Conservation (phyloP, 1,140 invertebrate species). For the Gyrodactylus bullatarudis region DNA sequence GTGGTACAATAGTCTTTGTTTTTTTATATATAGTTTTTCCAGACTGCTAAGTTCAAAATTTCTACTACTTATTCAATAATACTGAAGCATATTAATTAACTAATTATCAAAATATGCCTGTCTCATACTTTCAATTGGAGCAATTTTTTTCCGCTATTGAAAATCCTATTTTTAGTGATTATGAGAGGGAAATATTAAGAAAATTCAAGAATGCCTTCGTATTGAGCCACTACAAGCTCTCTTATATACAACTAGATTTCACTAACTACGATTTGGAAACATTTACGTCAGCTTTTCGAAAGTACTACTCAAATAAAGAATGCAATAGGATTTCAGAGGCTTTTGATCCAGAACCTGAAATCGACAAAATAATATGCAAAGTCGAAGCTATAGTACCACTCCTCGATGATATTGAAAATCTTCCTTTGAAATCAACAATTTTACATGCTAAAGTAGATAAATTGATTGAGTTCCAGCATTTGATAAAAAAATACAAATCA, state of each 20-base stretch:
- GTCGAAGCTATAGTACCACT: too few species aligned
- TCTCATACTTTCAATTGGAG: too few species aligned
- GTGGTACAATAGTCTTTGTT: too few species aligned
- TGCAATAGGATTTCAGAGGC: not conserved
- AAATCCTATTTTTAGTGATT: too few species aligned
- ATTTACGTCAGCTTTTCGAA: not conserved
- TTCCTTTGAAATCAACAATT: not conserved
- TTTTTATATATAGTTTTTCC: too few species aligned
- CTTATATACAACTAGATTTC: not conserved
- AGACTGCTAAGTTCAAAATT: too few species aligned
- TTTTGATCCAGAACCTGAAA: not conserved
- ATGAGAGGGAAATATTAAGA: not conserved
- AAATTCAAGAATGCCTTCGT: not conserved
- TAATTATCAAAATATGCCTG: too few species aligned
- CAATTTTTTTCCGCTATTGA: too few species aligned
- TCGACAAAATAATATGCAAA: too few species aligned
- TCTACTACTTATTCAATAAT: too few species aligned
- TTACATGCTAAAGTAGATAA: not conserved
- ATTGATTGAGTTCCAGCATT: not conserved
- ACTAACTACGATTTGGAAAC: not conserved
- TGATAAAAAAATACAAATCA: not conserved
- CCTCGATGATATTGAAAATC: not conserved
- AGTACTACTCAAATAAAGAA: not conserved
- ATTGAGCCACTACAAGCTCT: not conserved
- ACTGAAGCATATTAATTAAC: too few species aligned